Percentiles rank a stretch among this genome's conserved stretches.
Conservation (phyloP, 2,888 invertebrate genomes). For the Cosmopolites sordidus region DNA sequence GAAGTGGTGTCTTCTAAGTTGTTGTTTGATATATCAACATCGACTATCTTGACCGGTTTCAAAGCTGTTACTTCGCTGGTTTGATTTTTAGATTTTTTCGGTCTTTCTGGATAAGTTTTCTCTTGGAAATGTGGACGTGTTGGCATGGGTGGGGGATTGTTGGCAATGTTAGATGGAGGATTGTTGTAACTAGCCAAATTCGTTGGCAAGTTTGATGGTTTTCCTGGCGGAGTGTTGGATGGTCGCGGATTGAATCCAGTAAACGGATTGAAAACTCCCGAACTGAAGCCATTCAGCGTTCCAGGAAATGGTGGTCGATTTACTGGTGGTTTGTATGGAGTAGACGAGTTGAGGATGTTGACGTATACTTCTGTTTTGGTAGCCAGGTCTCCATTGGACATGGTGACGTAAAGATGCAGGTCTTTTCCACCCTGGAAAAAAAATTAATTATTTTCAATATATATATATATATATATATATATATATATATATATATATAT, state of each 20-base stretch:
- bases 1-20: slow-evolving; percentile 19
- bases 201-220: slow-evolving; percentile 6
- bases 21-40: slow-evolving; percentile 20
- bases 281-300: slow-evolving; percentile 8
- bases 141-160: slow-evolving; percentile 34
- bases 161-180: slow-evolving; percentile 32
- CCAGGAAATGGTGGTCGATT: slow-evolving; percentile 34
- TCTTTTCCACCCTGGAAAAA: slow-evolving; percentile 60
- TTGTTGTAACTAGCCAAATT: slow-evolving; percentile 19
- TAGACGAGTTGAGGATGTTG: slow-evolving; percentile 52
- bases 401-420: slow-evolving; percentile 65
- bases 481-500: too few relatives aligned
- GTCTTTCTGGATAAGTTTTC: slow-evolving; percentile 23
- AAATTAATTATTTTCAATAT: slow-evolving; percentile 6
- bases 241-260: slow-evolving; percentile 34
- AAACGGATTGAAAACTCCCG: slow-evolving; percentile 27
- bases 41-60: slow-evolving; percentile 13
- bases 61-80: slow-evolving; percentile 18
- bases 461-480: too few relatives aligned
- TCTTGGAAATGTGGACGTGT: slow-evolving; percentile 33
- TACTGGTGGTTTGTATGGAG: slow-evolving; percentile 22
- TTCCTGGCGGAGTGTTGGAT: slow-evolving; percentile 31
- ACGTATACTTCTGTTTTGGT: slow-evolving; percentile 67
- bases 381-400: slow-evolving; percentile 60
- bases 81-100: slow-evolving; percentile 15